Base-by-base conservation (phyloP, 2,888 invertebrate species). In the Molanna angustata region DNA sequence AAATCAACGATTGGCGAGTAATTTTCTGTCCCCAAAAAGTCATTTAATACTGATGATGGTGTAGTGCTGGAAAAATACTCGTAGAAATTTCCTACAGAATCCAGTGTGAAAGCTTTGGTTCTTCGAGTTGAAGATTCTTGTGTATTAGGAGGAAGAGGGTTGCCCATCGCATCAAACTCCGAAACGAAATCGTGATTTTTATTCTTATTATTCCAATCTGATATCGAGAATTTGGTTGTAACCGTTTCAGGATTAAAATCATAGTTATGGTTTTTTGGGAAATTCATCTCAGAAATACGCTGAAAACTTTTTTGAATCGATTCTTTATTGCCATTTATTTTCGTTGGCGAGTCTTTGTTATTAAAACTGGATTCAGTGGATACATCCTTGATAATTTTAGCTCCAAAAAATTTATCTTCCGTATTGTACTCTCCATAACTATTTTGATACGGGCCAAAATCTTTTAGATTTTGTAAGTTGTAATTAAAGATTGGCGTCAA, bases 81-180 rank as follows among this genome's bases (percentile, higher is more conserved):
- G n/a, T n/a, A n/a, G n/a, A n/a, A n/a, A n/a, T n/a, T n/a, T n/a
- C n/a, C n/a, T n/a, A n/a, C n/a, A n/a, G n/a, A n/a, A n/a, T n/a
- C n/a, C n/a, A n/a, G n/a, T n/a, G n/a, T n/a, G n/a, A n/a, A n/a
- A n/a, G n/a, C n/a, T n/a, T n/a, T n/a, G n/a, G n/a, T n/a, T n/a
- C n/a, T n/a, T n/a, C n/a, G n/a, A n/a, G n/a, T n/a, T n/a, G n/a
- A n/a, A n/a, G n/a, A n/a, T n/a, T n/a, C n/a, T 27, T 27, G 27
- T 4, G 27, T 27, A n/a, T n/a, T n/a, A 4, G 27, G 27, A 27
- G 27, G 4, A 3, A 41, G 4, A 1, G 54, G 54, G 48, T 54
- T 54, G n/a, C 48, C 51, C 37, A 50, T 53, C 4, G 19, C 3
- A 35, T 56, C 56, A 40, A 53, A 56, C 37, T 44, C 51, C 3